phyloP scores from a whole-genome alignment of 2,113 vertebrate species.

The Ceyx melanurus region DNA sequence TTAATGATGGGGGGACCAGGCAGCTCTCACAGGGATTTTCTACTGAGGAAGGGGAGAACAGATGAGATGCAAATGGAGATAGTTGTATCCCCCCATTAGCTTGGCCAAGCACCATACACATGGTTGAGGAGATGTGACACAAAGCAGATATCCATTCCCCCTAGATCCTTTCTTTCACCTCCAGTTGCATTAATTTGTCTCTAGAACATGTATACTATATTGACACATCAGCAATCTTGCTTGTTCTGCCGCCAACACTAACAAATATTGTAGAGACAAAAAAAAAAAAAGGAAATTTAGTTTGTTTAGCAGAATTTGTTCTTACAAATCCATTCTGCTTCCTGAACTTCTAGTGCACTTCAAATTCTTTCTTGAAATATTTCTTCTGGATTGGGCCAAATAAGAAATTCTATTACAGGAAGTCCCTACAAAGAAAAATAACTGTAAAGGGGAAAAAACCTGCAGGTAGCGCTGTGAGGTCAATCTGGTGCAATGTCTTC shows the following conservation, averaged over 20 bases:
- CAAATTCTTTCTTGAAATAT: not conserved
- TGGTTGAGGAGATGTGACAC: not conserved
- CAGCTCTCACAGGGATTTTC: not conserved
- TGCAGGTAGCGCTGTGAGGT: not conserved
- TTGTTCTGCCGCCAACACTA: not conserved
- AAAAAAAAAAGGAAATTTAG: not conserved
- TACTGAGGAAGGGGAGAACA: not conserved
- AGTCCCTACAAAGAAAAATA: not conserved
- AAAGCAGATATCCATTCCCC: not conserved
- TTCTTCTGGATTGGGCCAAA: not conserved
- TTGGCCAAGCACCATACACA: not conserved
- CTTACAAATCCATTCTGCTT: not conserved
- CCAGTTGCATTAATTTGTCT: not conserved
- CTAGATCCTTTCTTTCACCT: accelerated
- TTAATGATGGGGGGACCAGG: not conserved
- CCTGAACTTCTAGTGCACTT: not conserved
- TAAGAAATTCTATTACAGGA: not conserved
- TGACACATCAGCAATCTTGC: not conserved
- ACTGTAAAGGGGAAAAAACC: not conserved
- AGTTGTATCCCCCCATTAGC: not conserved
- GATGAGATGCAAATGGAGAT: not conserved
- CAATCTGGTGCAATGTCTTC: not conserved
- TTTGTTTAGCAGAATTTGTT: not conserved
- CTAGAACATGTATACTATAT: not conserved
- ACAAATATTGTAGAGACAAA: not conserved